Conservation (phyloP, 2,888 invertebrate species). For the Athalia cordata region DNA sequence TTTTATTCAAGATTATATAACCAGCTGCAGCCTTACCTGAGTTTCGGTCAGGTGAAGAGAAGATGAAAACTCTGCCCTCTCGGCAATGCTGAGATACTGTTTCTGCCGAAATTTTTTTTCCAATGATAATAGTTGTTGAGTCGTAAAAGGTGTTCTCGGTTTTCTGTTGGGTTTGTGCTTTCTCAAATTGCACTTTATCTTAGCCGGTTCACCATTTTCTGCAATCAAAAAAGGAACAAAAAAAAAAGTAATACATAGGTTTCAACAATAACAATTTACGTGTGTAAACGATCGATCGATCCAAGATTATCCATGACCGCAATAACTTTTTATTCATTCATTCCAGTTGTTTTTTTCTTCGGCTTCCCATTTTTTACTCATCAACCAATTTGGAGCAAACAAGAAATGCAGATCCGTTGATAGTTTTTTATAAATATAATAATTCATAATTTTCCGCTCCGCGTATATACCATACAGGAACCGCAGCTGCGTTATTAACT, state of each 20-base stretch:
- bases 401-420: slow-evolving; percentile 48
- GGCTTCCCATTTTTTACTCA: not conserved
- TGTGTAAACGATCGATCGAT: too few species aligned
- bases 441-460: slow-evolving; percentile 68
- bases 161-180: slow-evolving; percentile 99
- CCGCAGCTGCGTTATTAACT: slow-evolving; percentile 61
- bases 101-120: slow-evolving; percentile 98
- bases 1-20: slow-evolving; percentile 14
- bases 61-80: slow-evolving; percentile 97
- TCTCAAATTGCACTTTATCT: slow-evolving; percentile 91
- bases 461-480: slow-evolving; percentile 62
- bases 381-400: slow-evolving; percentile 46
- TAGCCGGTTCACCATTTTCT: slow-evolving; percentile 87
- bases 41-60: slow-evolving; percentile 94
- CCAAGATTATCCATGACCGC: too few species aligned
- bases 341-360: slow-evolving; percentile 55
- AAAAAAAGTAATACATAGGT: slow-evolving; percentile 74
- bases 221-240: slow-evolving; percentile 75
- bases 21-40: slow-evolving; percentile 78
- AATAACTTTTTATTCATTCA: too few species aligned
- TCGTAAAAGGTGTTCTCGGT: slow-evolving; percentile 98
- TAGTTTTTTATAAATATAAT: slow-evolving; percentile 55
- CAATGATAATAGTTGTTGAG: slow-evolving; percentile 93
- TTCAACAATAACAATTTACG: not conserved
- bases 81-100: slow-evolving; percentile 98